These are phyloP conservation scores for Thecophora atra DNA, from an alignment of 2,888 invertebrate genomes.

Conservation along the genomic window DNA sequence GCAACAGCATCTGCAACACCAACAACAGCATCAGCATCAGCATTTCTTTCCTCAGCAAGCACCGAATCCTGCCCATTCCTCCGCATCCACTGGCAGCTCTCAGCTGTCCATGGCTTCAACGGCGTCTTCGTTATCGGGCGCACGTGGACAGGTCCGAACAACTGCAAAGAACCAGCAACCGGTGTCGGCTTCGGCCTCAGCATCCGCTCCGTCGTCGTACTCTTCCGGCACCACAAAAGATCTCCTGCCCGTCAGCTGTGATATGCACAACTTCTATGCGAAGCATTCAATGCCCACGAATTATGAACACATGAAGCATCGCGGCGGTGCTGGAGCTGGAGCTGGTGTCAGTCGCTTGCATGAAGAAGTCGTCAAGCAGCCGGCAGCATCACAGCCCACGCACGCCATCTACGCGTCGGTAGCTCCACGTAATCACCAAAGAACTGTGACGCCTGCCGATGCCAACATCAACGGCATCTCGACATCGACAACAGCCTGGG, in stretches of 20 bases:
- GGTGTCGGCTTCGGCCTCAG: constrained; percentile 44
- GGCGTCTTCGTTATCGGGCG: constrained; percentile 37
- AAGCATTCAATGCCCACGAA: constrained; percentile 43
- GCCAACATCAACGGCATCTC: constrained; percentile 31
- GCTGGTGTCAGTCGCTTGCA: constrained; percentile 36
- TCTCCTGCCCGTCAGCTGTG: constrained; percentile 54
- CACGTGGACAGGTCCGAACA: constrained; percentile 43
- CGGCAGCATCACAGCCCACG: constrained; percentile 6
- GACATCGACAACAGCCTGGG: constrained; percentile 36
- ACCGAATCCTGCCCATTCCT: neutral
- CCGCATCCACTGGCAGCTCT: constrained; percentile 41
- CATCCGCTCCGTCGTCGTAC: constrained; percentile 40
- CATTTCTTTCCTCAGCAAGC: no score
- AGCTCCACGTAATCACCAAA: constrained; percentile 30
- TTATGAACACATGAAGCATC: constrained; percentile 41
- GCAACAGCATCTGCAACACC: constrained; percentile 46
- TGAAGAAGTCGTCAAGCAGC: constrained; percentile 32
- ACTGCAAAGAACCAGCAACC: constrained; percentile 49
- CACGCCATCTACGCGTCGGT: constrained; percentile 16
- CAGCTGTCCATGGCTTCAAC: constrained; percentile 48
- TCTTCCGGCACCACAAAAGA: constrained; percentile 49
- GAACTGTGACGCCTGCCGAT: constrained; percentile 22
- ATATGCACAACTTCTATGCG: constrained; percentile 58
- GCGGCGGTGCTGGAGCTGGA: constrained; percentile 44
- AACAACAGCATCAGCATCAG: constrained; percentile 45